Base-by-base conservation (phyloP, 2,888 invertebrate species). In the Nezara viridula region DNA sequence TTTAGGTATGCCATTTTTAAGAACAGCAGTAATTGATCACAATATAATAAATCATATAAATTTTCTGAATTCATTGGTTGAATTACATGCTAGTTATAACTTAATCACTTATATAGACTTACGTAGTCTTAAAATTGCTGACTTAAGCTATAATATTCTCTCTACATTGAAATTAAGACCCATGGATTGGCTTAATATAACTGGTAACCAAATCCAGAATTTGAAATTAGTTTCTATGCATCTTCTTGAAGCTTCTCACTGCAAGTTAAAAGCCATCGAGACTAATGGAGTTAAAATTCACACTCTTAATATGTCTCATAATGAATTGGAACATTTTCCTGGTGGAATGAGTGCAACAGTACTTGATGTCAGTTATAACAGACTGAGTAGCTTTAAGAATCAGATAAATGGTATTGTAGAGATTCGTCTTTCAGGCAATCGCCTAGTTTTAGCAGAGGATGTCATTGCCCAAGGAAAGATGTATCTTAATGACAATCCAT, bases 381-480 rank as follows among this genome's bases (percentile, higher is more conserved):
- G 88, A 50, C 24, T 88, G 19, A 88, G 88, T 50, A 14, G 37
- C 24, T 88, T 88, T 73, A 88, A 52, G 40, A 40, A 16, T 19
- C 40, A 81, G 14, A 40, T 88, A 40, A 50, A 52, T 50, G 88
- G 88, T 16, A 40, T 85, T 5, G 81, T 12, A 14, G 88, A 88
- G 77, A 37, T 88, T 0, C 47, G 32, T 7, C 55, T 88, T 24
- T 50, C 66, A 0, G 88, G 88, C 24, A 88, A 88, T 37, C 47
- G 88, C 19, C 24, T 88, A 32, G 88, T 88, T 88, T 85, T 88
- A 49, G 88, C 88, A 21, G 88, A 88, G 49, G 88, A 88, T 88
- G 88, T 88, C 7, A 37, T 85, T 16, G 52, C 88, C 24, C 88
- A 88, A 55, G 88, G 88, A 32, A 88, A 55, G 37, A 81, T 88